Percentiles rank a stretch among this genome's conserved stretches.
phyloP scores from a whole-genome alignment of 1,140 invertebrate species.

The Drosophila athabasca region DNA sequence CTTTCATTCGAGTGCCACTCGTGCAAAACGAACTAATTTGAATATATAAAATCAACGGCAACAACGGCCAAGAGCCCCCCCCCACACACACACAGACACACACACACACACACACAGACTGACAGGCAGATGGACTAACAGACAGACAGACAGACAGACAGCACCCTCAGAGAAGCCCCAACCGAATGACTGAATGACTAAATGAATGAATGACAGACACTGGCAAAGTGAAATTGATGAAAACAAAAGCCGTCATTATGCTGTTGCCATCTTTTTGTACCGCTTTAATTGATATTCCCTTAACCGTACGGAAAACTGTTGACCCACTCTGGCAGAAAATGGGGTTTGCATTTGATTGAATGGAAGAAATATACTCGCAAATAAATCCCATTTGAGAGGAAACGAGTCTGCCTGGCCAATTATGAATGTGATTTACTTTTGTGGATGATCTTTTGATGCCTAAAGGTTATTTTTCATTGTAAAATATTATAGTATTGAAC shows the following conservation, averaged over 20 bases:
- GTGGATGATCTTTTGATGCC: too few relatives aligned
- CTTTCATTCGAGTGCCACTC: slow-evolving; percentile 73
- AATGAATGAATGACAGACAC: slow-evolving; percentile 11
- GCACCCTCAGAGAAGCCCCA: slow-evolving; percentile 34
- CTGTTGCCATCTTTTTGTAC: slow-evolving; percentile 19
- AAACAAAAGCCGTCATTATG: slow-evolving; percentile 66
- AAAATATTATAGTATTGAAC: too few relatives aligned
- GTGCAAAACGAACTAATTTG: slow-evolving; percentile 82
- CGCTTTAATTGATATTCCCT: slow-evolving; percentile 36
- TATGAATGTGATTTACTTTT: too few relatives aligned
- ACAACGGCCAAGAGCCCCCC: slow-evolving; percentile 13
- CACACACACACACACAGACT: slow-evolving; percentile 13
- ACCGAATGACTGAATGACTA: slow-evolving; percentile 27
- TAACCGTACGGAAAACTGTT: slow-evolving; percentile 10
- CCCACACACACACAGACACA: slow-evolving; percentile 22
- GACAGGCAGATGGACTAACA: slow-evolving; percentile 3
- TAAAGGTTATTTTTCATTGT: too few relatives aligned
- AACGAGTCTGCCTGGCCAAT: too few relatives aligned
- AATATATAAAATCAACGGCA: slow-evolving; percentile 79
- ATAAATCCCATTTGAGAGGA: slow-evolving; percentile 4
- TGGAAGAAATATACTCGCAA: not conserved
- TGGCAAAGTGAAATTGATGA: slow-evolving; percentile 58
- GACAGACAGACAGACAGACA: slow-evolving; percentile 19
- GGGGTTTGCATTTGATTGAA: slow-evolving; percentile 23
- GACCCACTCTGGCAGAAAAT: slow-evolving; percentile 8